Percentiles rank a stretch among this genome's conserved stretches.
Evolutionary conservation across 2,888 invertebrate species (phyloP).

Genomic region (Mystacides longicornis): DNA sequence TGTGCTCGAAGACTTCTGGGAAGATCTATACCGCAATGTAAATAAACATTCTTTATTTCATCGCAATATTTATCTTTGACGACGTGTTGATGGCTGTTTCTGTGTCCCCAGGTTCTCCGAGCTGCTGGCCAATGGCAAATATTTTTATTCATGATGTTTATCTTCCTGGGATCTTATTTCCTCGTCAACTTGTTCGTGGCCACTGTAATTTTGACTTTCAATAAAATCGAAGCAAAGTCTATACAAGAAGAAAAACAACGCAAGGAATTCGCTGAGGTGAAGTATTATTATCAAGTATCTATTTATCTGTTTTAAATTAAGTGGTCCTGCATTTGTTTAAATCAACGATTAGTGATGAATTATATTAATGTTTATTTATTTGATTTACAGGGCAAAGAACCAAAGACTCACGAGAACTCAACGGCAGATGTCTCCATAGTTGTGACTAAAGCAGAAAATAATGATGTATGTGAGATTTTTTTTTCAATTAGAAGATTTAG

Average conservation of each 20-base stretch:
- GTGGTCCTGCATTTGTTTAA: too few species aligned
- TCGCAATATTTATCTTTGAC: too few species aligned
- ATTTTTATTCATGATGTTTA: slow-evolving; percentile 74
- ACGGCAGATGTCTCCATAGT: neutral
- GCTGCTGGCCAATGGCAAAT: slow-evolving; percentile 74
- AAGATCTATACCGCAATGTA: slow-evolving; percentile 72
- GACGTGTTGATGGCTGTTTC: too few species aligned
- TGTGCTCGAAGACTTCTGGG: slow-evolving; percentile 83
- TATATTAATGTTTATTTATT: neutral
- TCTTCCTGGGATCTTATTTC: slow-evolving; percentile 76
- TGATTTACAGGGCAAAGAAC: neutral
- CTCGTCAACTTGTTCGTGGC: slow-evolving; percentile 76
- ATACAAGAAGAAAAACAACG: slow-evolving; percentile 68
- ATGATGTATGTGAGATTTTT: neutral
- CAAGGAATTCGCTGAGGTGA: slow-evolving; percentile 60
- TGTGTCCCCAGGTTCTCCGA: slow-evolving; percentile 59
- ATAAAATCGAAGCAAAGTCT: slow-evolving; percentile 72
- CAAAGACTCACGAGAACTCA: neutral
- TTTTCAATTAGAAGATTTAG: too few species aligned
- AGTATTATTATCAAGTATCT: neutral
- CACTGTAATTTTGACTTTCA: slow-evolving; percentile 79
- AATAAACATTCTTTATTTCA: too few species aligned
- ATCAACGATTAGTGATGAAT: too few species aligned
- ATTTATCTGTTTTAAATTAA: too few species aligned
- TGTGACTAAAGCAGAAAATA: neutral